These are phyloP conservation scores for Aphyosemion australe DNA, from an alignment of 2,113 vertebrate species.

Conservation along the genomic window DNA sequence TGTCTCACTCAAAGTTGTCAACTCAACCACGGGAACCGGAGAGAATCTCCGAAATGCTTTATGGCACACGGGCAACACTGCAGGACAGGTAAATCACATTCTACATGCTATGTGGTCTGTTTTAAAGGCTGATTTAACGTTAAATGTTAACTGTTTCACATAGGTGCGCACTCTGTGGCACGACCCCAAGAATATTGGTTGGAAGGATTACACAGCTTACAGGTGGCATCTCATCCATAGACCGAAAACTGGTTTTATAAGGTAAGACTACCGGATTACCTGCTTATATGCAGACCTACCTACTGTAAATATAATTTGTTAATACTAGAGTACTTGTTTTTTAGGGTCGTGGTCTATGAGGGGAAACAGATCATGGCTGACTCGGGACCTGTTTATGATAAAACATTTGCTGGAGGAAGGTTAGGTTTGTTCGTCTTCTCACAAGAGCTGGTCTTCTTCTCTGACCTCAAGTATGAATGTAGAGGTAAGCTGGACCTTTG, in stretches of 20 bases:
- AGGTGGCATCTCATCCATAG: slow-evolving; percentile 98
- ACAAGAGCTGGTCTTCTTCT: slow-evolving; percentile 98
- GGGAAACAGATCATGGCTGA: slow-evolving; percentile 98
- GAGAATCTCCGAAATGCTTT: slow-evolving; percentile 96
- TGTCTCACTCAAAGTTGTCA: slow-evolving; percentile 96
- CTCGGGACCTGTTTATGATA: slow-evolving; percentile 94
- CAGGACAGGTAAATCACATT: slow-evolving; percentile 87
- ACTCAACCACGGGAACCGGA: slow-evolving; percentile 92
- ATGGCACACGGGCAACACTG: slow-evolving; percentile 97
- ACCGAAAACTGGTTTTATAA: slow-evolving; percentile 96
- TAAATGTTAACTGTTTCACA: slow-evolving; percentile 9
- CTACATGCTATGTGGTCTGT: neutral
- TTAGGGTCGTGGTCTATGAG: slow-evolving; percentile 94
- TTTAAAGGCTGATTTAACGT: slow-evolving; percentile 9
- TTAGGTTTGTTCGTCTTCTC: slow-evolving; percentile 98
- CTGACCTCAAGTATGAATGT: slow-evolving; percentile 98
- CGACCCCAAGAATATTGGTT: slow-evolving; percentile 95
- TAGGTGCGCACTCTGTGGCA: slow-evolving; percentile 97
- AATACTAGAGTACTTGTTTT: slow-evolving; percentile 23
- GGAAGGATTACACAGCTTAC: slow-evolving; percentile 99
- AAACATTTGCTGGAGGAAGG: slow-evolving; percentile 92
- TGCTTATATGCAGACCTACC: neutral
- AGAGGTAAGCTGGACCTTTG: slow-evolving; percentile 83
- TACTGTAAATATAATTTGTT: neutral
- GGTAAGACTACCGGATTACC: slow-evolving; percentile 71